A percentile compares a stretch with the other conserved stretches of the same genome.
Conservation (phyloP, 1,140 invertebrate species). For the Arion vulgaris region DNA sequence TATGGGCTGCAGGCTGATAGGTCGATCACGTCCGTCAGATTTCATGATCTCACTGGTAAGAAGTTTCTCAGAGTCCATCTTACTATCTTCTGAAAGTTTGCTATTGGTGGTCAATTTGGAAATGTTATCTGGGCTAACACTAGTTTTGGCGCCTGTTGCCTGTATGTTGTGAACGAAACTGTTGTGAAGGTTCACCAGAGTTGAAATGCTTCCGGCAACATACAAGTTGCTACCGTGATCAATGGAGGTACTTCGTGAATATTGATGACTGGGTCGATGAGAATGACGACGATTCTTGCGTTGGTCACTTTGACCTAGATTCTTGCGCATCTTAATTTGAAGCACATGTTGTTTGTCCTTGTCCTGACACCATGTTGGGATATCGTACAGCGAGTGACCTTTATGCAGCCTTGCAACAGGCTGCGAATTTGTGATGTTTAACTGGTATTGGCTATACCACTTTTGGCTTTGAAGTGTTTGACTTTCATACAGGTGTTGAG, state of each 20-base stretch:
- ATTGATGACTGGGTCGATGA: not conserved
- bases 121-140: not conserved
- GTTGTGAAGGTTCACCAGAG: constrained; percentile 17
- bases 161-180: not conserved
- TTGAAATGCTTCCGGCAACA: constrained; percentile 23
- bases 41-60: not conserved
- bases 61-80: not conserved
- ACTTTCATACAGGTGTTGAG: not conserved
- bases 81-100: not conserved
- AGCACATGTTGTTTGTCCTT: not conserved
- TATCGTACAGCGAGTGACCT: not conserved
- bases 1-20: too few relatives aligned
- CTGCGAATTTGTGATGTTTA: not conserved
- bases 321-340: not conserved
- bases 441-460: not conserved
- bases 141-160: not conserved
- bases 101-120: not conserved
- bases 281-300: not conserved
- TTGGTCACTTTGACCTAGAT: not conserved
- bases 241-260: not conserved
- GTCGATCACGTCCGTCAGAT: too few relatives aligned
- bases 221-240: constrained; percentile 19
- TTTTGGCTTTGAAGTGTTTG: not conserved
- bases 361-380: constrained; percentile 10
- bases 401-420: not conserved